Conservation (phyloP, 2,113 vertebrate species). For the Thalassarche chlororhynchos region DNA sequence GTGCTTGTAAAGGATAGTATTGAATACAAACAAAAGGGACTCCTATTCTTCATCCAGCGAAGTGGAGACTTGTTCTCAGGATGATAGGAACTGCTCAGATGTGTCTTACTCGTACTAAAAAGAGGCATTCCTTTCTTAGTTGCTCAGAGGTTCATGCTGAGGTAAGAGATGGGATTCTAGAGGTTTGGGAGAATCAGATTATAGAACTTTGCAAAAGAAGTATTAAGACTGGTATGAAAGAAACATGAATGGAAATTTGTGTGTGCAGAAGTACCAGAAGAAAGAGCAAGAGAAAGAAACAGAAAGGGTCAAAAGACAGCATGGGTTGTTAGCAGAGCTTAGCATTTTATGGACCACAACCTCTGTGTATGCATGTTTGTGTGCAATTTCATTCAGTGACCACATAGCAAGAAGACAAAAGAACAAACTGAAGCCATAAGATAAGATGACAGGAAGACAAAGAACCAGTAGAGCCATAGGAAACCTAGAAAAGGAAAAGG, state of each 20-base stretch:
- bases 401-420: neutral
- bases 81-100: neutral
- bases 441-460: neutral
- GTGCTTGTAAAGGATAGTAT: neutral
- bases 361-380: neutral
- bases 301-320: neutral
- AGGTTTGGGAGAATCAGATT: neutral
- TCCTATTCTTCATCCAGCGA: neutral
- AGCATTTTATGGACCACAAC: neutral
- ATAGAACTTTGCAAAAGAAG: neutral
- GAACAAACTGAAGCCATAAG: neutral
- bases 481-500: neutral
- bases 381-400: neutral
- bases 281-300: neutral
- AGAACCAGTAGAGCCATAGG: neutral
- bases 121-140: neutral
- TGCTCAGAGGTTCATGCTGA: neutral
- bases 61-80: neutral
- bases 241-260: neutral
- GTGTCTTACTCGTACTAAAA: neutral
- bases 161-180: neutral
- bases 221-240: neutral
- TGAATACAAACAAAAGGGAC: neutral
- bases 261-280: neutral
- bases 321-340: neutral